phyloP scores from a whole-genome alignment of 2,113 vertebrate genomes.

The Corythornis cristatus region DNA sequence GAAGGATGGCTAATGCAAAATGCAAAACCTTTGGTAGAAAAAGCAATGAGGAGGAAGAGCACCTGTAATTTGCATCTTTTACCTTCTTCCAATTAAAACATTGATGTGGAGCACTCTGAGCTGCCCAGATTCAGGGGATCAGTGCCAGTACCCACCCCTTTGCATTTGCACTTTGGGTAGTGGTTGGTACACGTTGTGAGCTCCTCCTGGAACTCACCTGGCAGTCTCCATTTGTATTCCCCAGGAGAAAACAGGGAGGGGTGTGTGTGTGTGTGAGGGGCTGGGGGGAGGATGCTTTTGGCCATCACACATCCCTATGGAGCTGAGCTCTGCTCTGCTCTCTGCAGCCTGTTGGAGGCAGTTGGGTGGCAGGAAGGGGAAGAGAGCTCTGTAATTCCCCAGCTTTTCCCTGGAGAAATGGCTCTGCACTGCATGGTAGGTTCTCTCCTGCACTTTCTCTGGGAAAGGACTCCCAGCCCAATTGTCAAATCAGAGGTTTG shows the following conservation, averaged over 20 bases:
- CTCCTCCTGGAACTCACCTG: background rate
- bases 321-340: background rate
- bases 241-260: background rate
- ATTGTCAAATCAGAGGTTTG: slow-evolving; percentile 40
- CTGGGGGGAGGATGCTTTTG: background rate
- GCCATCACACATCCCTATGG: background rate
- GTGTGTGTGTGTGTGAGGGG: background rate
- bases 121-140: slow-evolving; percentile 7
- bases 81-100: background rate
- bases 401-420: background rate
- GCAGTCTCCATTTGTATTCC: background rate
- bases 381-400: slow-evolving; percentile 6
- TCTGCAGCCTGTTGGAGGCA: background rate
- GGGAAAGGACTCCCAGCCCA: slow-evolving; percentile 9
- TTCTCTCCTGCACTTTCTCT: background rate
- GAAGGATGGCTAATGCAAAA: background rate
- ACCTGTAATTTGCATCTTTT: background rate
- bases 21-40: background rate
- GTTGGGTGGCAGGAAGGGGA: background rate
- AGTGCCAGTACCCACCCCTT: background rate
- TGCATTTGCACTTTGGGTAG: slow-evolving; percentile 11
- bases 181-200: slow-evolving; percentile 27
- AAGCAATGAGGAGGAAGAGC: background rate
- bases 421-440: background rate
- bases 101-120: background rate